These are phyloP conservation scores for Melanotus villosus DNA, from an alignment of 2,888 invertebrate species.

Conservation along the genomic window DNA sequence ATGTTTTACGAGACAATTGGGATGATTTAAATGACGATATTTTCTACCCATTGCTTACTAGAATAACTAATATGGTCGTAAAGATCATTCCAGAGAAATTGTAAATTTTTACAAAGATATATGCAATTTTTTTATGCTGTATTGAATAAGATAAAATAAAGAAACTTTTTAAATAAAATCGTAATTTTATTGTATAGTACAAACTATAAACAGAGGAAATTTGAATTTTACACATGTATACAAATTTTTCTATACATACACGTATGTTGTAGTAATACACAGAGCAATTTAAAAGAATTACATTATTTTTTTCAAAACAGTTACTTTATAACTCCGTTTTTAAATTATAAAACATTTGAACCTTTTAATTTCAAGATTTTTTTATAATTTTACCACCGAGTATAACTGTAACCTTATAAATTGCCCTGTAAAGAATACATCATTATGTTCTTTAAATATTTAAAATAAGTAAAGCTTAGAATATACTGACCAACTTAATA, in stretches of 20 bases:
- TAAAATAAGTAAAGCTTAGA: slow-evolving; percentile 11
- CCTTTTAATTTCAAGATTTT: too few relatives aligned
- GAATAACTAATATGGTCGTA: slow-evolving; percentile 66
- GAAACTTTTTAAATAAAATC: slow-evolving; percentile 41
- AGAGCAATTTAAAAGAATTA: too few relatives aligned
- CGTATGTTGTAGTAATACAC: slow-evolving; percentile 1
- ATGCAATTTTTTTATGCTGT: not conserved
- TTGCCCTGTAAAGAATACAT: too few relatives aligned
- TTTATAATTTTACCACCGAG: too few relatives aligned
- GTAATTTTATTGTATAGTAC: slow-evolving; percentile 58
- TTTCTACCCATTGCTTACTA: slow-evolving; percentile 68
- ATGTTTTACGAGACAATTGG: slow-evolving; percentile 63
- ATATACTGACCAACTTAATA: slow-evolving; percentile 34
- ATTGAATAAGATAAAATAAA: slow-evolving; percentile 9
- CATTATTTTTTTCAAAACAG: slow-evolving; percentile 13
- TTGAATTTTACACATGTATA: slow-evolving; percentile 61
- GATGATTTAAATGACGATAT: slow-evolving; percentile 65
- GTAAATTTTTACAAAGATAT: too few relatives aligned
- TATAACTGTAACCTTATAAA: too few relatives aligned
- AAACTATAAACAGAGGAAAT: slow-evolving; percentile 62
- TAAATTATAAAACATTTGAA: too few relatives aligned
- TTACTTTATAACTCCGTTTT: too few relatives aligned
- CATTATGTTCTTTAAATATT: too few relatives aligned
- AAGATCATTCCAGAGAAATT: slow-evolving; percentile 56
- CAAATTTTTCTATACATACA: slow-evolving; percentile 21